phyloP scores from a whole-genome alignment of 2,888 invertebrate genomes.

The Molanna angustata region DNA sequence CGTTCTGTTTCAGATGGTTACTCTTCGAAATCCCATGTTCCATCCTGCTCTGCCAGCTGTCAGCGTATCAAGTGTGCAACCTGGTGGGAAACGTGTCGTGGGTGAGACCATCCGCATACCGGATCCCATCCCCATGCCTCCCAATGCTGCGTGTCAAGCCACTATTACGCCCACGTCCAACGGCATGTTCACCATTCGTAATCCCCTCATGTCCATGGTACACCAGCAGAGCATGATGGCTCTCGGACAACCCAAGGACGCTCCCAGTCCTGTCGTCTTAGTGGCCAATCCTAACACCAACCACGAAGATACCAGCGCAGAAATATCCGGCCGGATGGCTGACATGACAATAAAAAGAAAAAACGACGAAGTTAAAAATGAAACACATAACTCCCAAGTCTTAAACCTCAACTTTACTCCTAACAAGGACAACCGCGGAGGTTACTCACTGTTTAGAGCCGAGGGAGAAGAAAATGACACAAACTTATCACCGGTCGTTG shows the following conservation, averaged over 20 bases:
- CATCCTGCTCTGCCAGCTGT: constrained; percentile 55
- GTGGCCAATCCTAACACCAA: neutral
- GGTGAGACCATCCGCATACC: constrained; percentile 42
- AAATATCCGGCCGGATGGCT: constrained; percentile 15
- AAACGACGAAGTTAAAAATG: neutral
- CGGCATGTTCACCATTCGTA: constrained; percentile 82
- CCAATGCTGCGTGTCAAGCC: constrained; percentile 45
- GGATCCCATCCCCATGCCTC: constrained; percentile 52
- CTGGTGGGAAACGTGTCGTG: constrained; percentile 32
- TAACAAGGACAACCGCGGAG: constrained; percentile 45
- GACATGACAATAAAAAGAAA: neutral
- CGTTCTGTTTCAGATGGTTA: constrained; percentile 75
- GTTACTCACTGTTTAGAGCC: constrained; percentile 48
- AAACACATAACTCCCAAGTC: neutral
- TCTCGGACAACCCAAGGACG: neutral
- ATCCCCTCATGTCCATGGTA: constrained; percentile 63
- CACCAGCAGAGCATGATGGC: constrained; percentile 44
- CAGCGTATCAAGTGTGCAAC: constrained; percentile 37
- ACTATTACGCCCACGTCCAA: constrained; percentile 54
- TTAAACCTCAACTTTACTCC: constrained; percentile 42
- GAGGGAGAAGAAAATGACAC: constrained; percentile 38
- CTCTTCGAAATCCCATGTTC: constrained; percentile 76
- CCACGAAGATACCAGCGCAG: neutral
- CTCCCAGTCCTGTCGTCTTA: constrained; percentile 2
- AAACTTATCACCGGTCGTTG: neutral